These are phyloP conservation scores for Syrista parreyssii DNA, from an alignment of 2,888 invertebrate species.

Conservation along the genomic window DNA sequence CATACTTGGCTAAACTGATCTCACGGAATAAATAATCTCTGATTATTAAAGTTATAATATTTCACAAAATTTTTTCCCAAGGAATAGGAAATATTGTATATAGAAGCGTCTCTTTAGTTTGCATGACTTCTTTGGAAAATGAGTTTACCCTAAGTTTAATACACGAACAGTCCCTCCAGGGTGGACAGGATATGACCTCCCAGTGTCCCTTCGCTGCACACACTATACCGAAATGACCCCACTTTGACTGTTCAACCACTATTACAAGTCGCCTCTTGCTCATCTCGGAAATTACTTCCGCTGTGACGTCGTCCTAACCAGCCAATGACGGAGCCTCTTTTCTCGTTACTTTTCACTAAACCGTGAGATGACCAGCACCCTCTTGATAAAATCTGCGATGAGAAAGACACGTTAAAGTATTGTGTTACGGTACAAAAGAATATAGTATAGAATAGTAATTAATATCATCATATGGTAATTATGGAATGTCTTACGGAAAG, in stretches of 20 bases:
- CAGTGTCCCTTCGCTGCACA: conserved; percentile 49
- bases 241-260: conserved; percentile 66
- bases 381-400: background rate
- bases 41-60: background rate
- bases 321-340: background rate
- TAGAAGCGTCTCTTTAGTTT: conserved; percentile 22
- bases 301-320: conserved; percentile 40
- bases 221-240: conserved; percentile 60
- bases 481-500: background rate
- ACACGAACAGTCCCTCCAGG: conserved; percentile 45
- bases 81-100: background rate
- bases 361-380: background rate
- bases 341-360: background rate
- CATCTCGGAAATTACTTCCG: conserved; percentile 67
- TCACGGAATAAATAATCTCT: background rate
- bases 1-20: background rate
- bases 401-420: background rate
- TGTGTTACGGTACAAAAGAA: background rate
- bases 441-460: background rate
- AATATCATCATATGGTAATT: background rate
- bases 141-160: conserved; percentile 48
- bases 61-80: background rate
- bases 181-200: conserved; percentile 65
- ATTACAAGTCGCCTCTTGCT: conserved; percentile 58
- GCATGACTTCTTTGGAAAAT: conserved; percentile 59